These are phyloP conservation scores for Australoheros scitulus DNA, from an alignment of 2,113 vertebrate genomes.

Conservation along the genomic window DNA sequence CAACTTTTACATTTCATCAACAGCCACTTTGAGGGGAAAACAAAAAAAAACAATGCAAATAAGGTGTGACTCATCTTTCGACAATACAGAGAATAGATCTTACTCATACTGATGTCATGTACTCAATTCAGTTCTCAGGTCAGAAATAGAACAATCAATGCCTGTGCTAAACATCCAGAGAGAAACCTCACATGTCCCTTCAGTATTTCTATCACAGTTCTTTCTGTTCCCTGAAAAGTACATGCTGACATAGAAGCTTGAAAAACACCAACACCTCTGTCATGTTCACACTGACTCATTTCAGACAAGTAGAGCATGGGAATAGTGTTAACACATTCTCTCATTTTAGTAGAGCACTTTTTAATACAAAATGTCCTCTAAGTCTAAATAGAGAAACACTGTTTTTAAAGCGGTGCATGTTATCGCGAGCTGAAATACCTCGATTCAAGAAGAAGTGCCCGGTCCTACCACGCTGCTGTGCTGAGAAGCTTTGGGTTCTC, in stretches of 20 bases:
- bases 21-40: conserved; percentile 14
- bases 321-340: conserved; percentile 34
- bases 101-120: conserved; percentile 71
- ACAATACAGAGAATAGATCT: conserved; percentile 68
- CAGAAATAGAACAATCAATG: conserved; percentile 67
- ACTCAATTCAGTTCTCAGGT: conserved; percentile 48
- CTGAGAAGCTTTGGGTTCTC: conserved; percentile 63
- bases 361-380: neutral
- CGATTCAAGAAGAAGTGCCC: conserved; percentile 60
- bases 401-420: neutral
- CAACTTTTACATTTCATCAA: conserved; percentile 41
- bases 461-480: conserved; percentile 62
- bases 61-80: conserved; percentile 70
- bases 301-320: conserved; percentile 29
- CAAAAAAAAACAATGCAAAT: conserved; percentile 27
- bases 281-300: conserved; percentile 51
- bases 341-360: conserved; percentile 4
- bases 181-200: conserved; percentile 56
- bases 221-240: conserved; percentile 70
- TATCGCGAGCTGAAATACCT: conserved; percentile 67
- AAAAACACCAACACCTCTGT: conserved; percentile 62
- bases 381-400: neutral
- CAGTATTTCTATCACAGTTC: conserved; percentile 57
- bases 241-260: conserved; percentile 57
- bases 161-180: conserved; percentile 54